These are phyloP conservation scores for Tiaroga cobitis DNA, from an alignment of 2,797 vertebrate genomes.

Conservation along the genomic window DNA sequence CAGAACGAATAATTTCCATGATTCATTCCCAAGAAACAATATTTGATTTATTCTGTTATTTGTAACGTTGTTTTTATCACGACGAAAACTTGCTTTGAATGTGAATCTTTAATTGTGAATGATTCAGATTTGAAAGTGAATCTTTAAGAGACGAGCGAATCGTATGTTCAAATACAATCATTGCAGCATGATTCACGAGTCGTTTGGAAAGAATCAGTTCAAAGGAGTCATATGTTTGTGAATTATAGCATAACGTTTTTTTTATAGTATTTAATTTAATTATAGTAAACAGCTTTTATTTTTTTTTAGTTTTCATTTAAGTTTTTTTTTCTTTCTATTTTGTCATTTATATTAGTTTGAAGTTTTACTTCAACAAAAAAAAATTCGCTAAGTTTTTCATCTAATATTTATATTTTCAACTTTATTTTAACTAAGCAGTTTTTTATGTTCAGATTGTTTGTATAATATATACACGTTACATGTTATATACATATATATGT, in stretches of 20 bases:
- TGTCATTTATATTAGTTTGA: no score
- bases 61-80: background rate
- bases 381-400: background rate
- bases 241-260: no score
- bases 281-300: background rate
- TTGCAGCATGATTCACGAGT: background rate
- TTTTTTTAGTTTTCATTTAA: background rate
- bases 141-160: background rate
- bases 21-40: background rate
- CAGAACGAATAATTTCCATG: fast-evolving
- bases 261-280: no score
- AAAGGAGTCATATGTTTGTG: background rate
- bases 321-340: no score
- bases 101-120: background rate
- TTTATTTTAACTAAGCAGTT: background rate
- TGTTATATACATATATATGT: no score
- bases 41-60: background rate
- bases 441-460: background rate
- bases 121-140: background rate
- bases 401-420: background rate
- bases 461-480: no score
- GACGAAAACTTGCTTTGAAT: background rate
- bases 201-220: background rate
- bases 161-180: background rate
- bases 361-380: no score